These are phyloP conservation scores for Germaria angustata DNA, from an alignment of 2,888 invertebrate genomes.

Conservation along the genomic window DNA sequence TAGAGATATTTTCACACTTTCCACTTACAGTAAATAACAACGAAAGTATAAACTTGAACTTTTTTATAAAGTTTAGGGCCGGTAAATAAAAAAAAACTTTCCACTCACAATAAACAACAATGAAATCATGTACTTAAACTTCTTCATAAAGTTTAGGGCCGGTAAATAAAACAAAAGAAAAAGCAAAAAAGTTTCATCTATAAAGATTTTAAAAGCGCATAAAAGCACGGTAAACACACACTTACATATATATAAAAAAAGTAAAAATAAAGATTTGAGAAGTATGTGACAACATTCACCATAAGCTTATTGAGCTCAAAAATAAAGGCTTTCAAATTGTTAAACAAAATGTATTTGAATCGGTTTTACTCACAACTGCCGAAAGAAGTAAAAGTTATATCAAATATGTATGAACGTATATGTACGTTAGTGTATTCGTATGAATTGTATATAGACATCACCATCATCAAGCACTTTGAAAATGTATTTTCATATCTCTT, in stretches of 20 bases:
- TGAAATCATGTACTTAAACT: no score
- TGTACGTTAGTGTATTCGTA: neutral
- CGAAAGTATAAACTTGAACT: no score
- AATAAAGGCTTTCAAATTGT: slow-evolving; percentile 22
- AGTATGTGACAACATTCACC: slow-evolving; percentile 8
- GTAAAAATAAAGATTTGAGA: neutral
- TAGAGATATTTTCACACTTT: no score
- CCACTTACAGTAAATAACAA: no score
- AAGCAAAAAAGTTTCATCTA: neutral
- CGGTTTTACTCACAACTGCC: neutral
- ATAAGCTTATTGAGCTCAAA: slow-evolving; percentile 22
- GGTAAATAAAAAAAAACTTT: neutral
- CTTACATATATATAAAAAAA: neutral
- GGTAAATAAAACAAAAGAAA: neutral
- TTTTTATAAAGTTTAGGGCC: neutral
- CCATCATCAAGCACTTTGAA: neutral
- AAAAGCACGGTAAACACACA: neutral
- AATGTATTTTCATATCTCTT: slow-evolving; percentile 13
- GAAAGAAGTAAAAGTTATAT: slow-evolving; percentile 12
- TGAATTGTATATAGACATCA: neutral
- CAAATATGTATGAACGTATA: neutral
- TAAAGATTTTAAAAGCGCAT: slow-evolving; percentile 10
- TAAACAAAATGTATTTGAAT: slow-evolving; percentile 10
- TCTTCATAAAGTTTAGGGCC: neutral
- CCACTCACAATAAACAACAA: no score